Conservation (phyloP, 2,888 invertebrate genomes). For the Polia nebulosa region DNA sequence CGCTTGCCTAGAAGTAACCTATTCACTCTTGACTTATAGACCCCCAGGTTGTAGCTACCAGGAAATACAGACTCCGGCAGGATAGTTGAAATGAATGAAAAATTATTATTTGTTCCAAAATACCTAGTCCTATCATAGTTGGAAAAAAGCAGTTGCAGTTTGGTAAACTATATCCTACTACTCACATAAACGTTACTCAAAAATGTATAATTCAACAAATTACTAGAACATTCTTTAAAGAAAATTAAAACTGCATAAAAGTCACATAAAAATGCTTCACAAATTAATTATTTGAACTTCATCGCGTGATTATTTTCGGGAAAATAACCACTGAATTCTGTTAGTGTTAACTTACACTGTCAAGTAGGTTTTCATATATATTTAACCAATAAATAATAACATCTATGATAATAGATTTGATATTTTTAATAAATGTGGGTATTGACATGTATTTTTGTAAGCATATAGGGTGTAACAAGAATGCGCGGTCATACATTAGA, state of each 20-base stretch:
- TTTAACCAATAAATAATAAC: not conserved
- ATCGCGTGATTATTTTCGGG: constrained; percentile 63
- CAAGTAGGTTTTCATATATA: not conserved
- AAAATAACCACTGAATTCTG: constrained; percentile 68
- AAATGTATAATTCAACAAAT: constrained; percentile 2
- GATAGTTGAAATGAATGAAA: no score
- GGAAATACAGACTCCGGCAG: no score
- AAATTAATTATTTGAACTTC: constrained; percentile 62
- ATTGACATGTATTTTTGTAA: constrained; percentile 7
- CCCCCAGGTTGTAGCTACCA: no score
- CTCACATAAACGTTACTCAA: constrained; percentile 4
- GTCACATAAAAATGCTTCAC: constrained; percentile 41
- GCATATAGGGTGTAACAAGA: no score
- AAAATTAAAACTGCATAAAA: constrained; percentile 30
- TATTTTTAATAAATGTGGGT: not conserved
- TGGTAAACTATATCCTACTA: not conserved
- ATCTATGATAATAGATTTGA: constrained; percentile 22
- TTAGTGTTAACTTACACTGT: constrained; percentile 15
- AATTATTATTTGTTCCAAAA: no score
- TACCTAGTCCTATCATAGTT: no score
- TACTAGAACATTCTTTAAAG: constrained; percentile 23
- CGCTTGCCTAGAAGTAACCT: no score
- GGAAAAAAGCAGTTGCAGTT: no score
- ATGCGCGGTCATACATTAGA: no score
- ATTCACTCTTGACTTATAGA: no score